Base-by-base conservation (phyloP, 92 coral and sea anemone species). In the Epizoanthus stellaris region DNA sequence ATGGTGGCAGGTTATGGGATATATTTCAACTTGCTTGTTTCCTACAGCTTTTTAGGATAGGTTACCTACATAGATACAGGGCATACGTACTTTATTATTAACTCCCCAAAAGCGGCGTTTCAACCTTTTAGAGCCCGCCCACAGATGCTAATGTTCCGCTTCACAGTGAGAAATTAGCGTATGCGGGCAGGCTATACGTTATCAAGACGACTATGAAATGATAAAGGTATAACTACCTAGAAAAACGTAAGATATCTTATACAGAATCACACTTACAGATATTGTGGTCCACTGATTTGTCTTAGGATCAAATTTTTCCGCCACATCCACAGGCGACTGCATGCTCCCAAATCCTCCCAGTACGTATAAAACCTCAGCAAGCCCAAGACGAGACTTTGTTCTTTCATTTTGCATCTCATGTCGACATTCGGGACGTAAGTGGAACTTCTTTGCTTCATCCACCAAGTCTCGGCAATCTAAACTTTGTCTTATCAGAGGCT, bases 341-440 rank as follows among this genome's bases (percentile, higher is more conserved):
- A 87, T 82, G 87, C 89, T 91, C n/a, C 98, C 98, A 91, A 96
- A 96, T 13, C 99, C 99, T 73, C 99, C 99, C 77, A 96, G 75
- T n/a, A 96, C 95, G 64, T 96, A 96, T 85, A 96, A 80, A 80
- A 96, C 94, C 80, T 96, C 98, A 34, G 93, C 92, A 73, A 90
- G 85, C 56, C 99, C 99, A 85, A 91, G 72, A 52, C 99, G 87
- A 23, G 99, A 82, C 77, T 93, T 93, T 13, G 97, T 94, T 75
- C 99, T 90, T 40, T 91, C 88, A 66, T 83, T 92, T 86, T 96
- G 98, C 93, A 96, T 90, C 68, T 84, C 76, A 13, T 87, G 77
- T 14, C 99, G 98, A 74, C 99, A 96, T 80, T 96, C 99, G 10
- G 99, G 99, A 83, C 99, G 71, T 84, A 96, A 80, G 64, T 96